These are phyloP conservation scores for Megaustenia siamemsis DNA, from an alignment of 2,888 invertebrate species.

Conservation along the genomic window DNA sequence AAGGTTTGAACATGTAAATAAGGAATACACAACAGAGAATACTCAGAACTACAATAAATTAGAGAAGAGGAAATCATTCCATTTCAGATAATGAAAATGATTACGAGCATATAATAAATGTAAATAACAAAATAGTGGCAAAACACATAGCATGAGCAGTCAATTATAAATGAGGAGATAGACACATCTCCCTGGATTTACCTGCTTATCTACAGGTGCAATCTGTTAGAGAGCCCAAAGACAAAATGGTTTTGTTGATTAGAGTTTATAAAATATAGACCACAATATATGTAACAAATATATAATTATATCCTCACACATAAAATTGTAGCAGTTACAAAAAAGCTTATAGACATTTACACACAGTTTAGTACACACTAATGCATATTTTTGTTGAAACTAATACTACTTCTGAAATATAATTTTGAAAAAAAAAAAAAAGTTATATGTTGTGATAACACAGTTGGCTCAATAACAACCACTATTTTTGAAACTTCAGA, in stretches of 20 bases:
- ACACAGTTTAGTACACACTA: too few relatives aligned
- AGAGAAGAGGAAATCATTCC: neutral
- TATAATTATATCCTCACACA: neutral
- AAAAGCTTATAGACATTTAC: neutral
- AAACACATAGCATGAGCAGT: neutral
- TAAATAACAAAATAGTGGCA: neutral
- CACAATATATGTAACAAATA: neutral
- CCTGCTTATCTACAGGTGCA: constrained; percentile 72
- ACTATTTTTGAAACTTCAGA: too few relatives aligned
- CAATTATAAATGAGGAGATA: neutral
- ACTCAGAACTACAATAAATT: neutral
- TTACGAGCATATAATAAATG: neutral
- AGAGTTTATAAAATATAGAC: neutral
- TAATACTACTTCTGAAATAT: too few relatives aligned
- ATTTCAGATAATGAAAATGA: neutral
- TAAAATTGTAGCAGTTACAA: neutral
- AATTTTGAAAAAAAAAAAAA: too few relatives aligned
- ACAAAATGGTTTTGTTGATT: constrained; percentile 8
- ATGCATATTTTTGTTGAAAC: too few relatives aligned
- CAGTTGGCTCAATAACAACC: too few relatives aligned
- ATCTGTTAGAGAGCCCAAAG: constrained; percentile 51
- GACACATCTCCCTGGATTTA: constrained; percentile 55
- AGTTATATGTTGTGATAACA: too few relatives aligned
- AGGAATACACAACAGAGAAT: neutral
- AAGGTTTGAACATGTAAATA: neutral